Evolutionary conservation across 2,797 vertebrate genomes (phyloP), one percentile per base, ranked within the genome.

Genomic region (Thaleichthys pacificus): DNA sequence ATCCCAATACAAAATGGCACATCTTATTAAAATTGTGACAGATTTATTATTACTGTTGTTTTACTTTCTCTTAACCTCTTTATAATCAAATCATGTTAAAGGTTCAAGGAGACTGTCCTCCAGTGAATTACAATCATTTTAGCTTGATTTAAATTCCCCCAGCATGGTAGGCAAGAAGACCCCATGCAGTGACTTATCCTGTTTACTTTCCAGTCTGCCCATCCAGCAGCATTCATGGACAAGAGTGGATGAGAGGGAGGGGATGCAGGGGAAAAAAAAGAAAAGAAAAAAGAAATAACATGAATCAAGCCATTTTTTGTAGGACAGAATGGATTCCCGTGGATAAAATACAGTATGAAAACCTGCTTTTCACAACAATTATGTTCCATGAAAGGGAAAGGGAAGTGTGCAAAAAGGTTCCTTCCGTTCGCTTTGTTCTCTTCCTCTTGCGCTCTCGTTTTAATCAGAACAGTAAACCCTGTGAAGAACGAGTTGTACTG

Each of bases 41-140:
- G 87, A 90, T 91, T 89, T 88, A 91, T 92, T 86, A 86, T 90
- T 87, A 86, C 83, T 82, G 86, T 82, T 90, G 81, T 86, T 89
- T 89, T 69, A 74, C 68, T 66, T 66, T 38, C 61, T 71, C 70
- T 69, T 73, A 88, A 91, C 91, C 89, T 89, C 79, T 82, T 84
- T 72, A 81, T 86, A 85, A 89, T 89, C 80, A 85, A 88, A 88
- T 87, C 81, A 73, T 86, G 80, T 78, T 74, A 65, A 71, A 75
- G 83, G 85, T 86, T 90, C 85, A 88, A 90, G 87, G 87, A 89
- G 82, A 87, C 80, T 73, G 74, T 77, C 77, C 73, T 66, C 63
- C 21, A 61, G 61, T 88, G 85, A 86, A 87, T 82, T 80, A 82
- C 80, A 86, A 85, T 88, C 79, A 78, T 84, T 80, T 30, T 58